Evolutionary conservation across 1,140 invertebrate species (phyloP).

Genomic region (Zaprionus africanus): DNA sequence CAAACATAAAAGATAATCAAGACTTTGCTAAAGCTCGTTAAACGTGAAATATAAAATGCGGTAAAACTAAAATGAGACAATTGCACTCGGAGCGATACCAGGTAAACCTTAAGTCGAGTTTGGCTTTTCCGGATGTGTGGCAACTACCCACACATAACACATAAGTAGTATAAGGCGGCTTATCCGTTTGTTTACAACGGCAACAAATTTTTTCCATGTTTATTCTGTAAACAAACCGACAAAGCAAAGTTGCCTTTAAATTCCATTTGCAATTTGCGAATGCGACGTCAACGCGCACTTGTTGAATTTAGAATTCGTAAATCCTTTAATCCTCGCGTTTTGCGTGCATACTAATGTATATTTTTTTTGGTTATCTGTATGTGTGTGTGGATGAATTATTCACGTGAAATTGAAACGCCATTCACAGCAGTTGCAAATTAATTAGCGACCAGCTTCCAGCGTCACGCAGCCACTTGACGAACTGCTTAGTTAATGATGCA

Average conservation of each 20-base stretch:
- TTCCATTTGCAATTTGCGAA: constrained; percentile 64
- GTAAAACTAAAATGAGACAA: not conserved
- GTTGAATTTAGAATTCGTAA: constrained; percentile 51
- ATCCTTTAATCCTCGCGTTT: constrained; percentile 50
- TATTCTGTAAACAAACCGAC: constrained; percentile 60
- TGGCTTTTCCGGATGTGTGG: not conserved
- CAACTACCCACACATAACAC: constrained; percentile 21
- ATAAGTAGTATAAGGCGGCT: constrained; percentile 58
- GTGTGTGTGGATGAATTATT: constrained; percentile 43
- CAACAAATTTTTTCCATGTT: constrained; percentile 65
- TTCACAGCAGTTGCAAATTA: constrained; percentile 54
- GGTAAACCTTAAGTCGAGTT: not conserved
- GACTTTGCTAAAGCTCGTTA: not conserved
- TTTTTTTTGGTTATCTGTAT: constrained; percentile 25
- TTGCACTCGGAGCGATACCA: not conserved
- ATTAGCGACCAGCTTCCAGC: constrained; percentile 33
- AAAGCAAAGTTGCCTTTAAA: constrained; percentile 52
- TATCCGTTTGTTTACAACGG: constrained; percentile 73
- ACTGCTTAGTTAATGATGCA: constrained; percentile 53
- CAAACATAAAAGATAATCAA: not conserved
- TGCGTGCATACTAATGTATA: constrained; percentile 54
- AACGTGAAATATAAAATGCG: not conserved
- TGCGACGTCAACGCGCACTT: constrained; percentile 50
- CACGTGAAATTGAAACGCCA: constrained; percentile 66
- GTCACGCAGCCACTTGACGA: constrained; percentile 8